These are phyloP conservation scores for Lonchura striata DNA, from an alignment of 2,113 vertebrate species.

Conservation along the genomic window DNA sequence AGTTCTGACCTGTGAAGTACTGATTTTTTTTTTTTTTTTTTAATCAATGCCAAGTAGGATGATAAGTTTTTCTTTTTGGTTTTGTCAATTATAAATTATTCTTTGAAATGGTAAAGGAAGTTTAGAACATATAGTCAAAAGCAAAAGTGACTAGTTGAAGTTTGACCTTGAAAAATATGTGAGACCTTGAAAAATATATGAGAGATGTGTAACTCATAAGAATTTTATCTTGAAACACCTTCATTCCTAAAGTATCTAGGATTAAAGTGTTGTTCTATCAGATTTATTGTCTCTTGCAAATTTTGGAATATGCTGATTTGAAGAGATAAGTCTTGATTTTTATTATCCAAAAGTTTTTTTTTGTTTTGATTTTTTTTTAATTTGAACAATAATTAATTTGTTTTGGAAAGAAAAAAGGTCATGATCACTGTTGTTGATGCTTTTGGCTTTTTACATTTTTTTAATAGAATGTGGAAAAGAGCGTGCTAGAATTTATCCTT, in stretches of 20 bases:
- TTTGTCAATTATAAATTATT: not conserved
- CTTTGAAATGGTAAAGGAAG: not conserved
- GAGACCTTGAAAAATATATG: not conserved
- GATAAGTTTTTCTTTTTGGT: not conserved
- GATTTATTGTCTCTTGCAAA: not conserved
- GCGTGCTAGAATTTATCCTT: not conserved
- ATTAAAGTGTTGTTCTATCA: not conserved
- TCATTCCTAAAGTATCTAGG: not conserved
- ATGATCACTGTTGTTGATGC: not conserved
- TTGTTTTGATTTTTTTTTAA: not conserved
- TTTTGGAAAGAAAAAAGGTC: not conserved
- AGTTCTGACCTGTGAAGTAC: not conserved
- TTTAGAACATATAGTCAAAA: not conserved
- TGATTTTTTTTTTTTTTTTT: not conserved
- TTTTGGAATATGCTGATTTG: not conserved
- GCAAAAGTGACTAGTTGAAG: not conserved
- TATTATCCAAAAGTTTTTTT: not conserved
- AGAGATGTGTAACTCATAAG: not conserved
- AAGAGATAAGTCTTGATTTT: not conserved
- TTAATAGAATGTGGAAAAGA: not conserved
- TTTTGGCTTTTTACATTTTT: accelerated
- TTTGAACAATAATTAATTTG: not conserved
- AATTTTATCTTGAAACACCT: not conserved
- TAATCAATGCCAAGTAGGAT: not conserved
- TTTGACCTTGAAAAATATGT: not conserved